These are phyloP conservation scores for Akabosia matsudoensis DNA, from an alignment of 1,140 invertebrate species.

Conservation along the genomic window DNA sequence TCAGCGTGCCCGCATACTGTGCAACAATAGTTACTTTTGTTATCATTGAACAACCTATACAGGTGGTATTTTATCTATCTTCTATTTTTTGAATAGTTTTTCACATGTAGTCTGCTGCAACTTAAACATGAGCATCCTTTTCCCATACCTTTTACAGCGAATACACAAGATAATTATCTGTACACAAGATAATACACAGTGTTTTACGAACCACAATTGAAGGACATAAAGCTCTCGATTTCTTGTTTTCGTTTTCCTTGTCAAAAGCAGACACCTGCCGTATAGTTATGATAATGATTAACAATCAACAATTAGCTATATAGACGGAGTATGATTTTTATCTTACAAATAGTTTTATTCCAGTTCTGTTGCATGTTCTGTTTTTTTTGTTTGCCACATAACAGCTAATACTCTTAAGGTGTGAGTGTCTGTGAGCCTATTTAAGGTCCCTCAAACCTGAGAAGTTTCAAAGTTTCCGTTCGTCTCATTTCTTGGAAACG, in stretches of 20 bases:
- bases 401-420: neutral
- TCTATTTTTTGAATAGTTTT: too few species aligned
- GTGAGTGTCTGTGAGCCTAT: neutral
- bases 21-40: too few species aligned
- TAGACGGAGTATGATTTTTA: constrained; percentile 12
- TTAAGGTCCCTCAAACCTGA: neutral
- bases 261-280: constrained; percentile 7
- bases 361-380: neutral
- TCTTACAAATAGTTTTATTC: neutral
- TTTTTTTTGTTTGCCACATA: neutral
- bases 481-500: neutral
- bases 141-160: neutral
- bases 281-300: neutral
- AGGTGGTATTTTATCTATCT: neutral
- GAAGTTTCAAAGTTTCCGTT: neutral
- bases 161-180: neutral
- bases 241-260: neutral
- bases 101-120: too few species aligned
- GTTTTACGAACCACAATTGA: neutral
- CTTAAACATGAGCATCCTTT: neutral
- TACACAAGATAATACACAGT: neutral
- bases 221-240: constrained; percentile 13
- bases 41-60: neutral
- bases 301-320: neutral
- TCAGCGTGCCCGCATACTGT: too few species aligned